These are phyloP conservation scores for Chalcis sispes DNA, from an alignment of 2,888 invertebrate genomes.

Conservation along the genomic window DNA sequence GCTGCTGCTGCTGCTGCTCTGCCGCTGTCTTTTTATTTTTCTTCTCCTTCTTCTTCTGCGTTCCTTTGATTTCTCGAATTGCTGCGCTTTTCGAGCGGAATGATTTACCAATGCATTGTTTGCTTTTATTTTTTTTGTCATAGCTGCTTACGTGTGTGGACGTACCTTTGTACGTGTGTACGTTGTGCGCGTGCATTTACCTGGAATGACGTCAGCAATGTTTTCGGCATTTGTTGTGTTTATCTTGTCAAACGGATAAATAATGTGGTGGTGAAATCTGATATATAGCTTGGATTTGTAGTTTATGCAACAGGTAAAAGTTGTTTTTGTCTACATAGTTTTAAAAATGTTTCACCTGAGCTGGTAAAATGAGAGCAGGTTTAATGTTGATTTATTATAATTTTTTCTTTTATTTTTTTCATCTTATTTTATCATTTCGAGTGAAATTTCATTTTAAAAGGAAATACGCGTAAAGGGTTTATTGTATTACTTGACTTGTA, in stretches of 20 bases:
- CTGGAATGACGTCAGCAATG: not conserved
- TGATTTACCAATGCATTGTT: slow-evolving; percentile 40
- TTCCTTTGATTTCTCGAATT: slow-evolving; percentile 3
- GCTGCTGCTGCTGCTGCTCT: not conserved
- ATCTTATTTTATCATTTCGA: too few species aligned
- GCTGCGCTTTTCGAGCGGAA: not conserved
- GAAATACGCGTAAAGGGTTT: too few species aligned
- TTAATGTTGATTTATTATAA: not conserved
- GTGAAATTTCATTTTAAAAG: too few species aligned
- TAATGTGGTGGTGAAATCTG: slow-evolving; percentile 35
- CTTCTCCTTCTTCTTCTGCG: not conserved
- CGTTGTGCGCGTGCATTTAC: not conserved
- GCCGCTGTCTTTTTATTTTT: too few species aligned
- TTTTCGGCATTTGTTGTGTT: slow-evolving; percentile 24
- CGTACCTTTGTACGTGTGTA: not conserved
- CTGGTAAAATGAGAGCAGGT: not conserved
- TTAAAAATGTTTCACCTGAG: not conserved
- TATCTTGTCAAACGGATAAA: slow-evolving; percentile 24
- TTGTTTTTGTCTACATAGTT: slow-evolving; percentile 1
- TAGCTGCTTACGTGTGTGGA: not conserved
- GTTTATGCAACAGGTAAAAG: slow-evolving; percentile 13
- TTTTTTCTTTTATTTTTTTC: too few species aligned
- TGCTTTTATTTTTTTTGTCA: not conserved
- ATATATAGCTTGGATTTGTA: slow-evolving; percentile 26
- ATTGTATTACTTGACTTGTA: too few species aligned